Evolutionary conservation across 2,888 invertebrate genomes (phyloP), one percentile per base, ranked within the genome.

Genomic region (Drosophila demipolita): DNA sequence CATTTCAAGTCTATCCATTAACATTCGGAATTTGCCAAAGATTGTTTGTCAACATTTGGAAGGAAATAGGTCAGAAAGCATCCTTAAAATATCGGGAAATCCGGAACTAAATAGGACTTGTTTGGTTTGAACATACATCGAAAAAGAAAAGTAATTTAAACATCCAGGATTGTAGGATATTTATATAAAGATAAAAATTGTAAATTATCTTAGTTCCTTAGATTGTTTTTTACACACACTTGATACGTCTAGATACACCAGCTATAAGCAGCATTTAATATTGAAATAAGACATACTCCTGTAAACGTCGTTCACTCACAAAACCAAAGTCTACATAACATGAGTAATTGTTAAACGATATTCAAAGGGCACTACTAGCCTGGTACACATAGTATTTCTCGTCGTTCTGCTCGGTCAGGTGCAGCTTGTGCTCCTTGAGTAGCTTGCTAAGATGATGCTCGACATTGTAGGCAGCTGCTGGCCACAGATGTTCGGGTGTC

Each of bases 401-500:
- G 33, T 92, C 89, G 93, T 92, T 80, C 45, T 92, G 83, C 0
- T 92, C 94, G 93, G 94, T 95, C 0, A 60, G 48, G 7, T 67
- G 66, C 2, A 91, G 73, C 57, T 91, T 91, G 1, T 95, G 94
- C 83, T 99, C 99, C 93, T 97, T 98, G 9, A 95, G 92, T 48
- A 99, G 93, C 93, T 99, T 99, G 3, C 94, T 94, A 55, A 99
- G 94, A 93, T 99, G 99, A 89, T 98, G 97, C 48, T 94, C 94
- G 0, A 99, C 98, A 93, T 98, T 99, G 57, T 94, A 94, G 7
- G 96, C 96, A 0, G 99, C 99, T 0, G 97, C 97, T 0, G 95
- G 93, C 94, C 96, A 95, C 20, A 99, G 92, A 66, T 95, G 94
- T 84, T 96, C 94, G 0, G 97, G 96, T 0, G 96, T 96, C 32